phyloP scores from a whole-genome alignment of 1,140 invertebrate species.

The Cyclargus thomasi region DNA sequence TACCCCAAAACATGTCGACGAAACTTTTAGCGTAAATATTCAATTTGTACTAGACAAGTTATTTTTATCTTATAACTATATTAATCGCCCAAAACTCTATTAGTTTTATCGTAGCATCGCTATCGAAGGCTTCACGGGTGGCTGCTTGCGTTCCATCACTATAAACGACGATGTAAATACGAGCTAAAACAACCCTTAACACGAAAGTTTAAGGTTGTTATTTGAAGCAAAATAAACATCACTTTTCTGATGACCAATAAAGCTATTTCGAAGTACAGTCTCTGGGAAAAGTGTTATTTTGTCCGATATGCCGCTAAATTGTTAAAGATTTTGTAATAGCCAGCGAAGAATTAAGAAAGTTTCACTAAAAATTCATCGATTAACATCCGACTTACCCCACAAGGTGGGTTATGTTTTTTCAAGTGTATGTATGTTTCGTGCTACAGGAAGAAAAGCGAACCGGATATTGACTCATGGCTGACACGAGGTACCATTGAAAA shows the following conservation, averaged over 20 bases:
- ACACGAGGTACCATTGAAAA: too few species aligned
- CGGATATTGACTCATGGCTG: too few species aligned
- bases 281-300: neutral
- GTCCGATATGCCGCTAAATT: neutral
- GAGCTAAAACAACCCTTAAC: neutral
- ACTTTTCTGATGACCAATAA: conserved; percentile 22
- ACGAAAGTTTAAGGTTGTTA: neutral
- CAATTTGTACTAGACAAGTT: conserved; percentile 21
- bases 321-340: neutral
- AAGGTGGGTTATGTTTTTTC: too few species aligned
- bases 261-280: conserved; percentile 22
- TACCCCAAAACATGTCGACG: conserved; percentile 5
- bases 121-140: conserved; percentile 42
- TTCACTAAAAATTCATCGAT: too few species aligned
- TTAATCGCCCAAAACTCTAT: conserved; percentile 40
- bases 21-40: conserved; percentile 10
- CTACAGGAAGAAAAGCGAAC: too few species aligned
- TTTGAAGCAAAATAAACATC: neutral
- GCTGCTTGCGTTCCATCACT: conserved; percentile 36
- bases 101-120: conserved; percentile 43
- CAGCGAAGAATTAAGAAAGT: too few species aligned
- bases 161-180: neutral
- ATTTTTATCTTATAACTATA: conserved; percentile 33
- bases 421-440: too few species aligned
- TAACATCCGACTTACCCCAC: too few species aligned